These are phyloP conservation scores for Hydractinia symbiolongicarpus DNA, from an alignment of 30 jellyfish, hydroid and myxozoan genomes.

Conservation along the genomic window DNA sequence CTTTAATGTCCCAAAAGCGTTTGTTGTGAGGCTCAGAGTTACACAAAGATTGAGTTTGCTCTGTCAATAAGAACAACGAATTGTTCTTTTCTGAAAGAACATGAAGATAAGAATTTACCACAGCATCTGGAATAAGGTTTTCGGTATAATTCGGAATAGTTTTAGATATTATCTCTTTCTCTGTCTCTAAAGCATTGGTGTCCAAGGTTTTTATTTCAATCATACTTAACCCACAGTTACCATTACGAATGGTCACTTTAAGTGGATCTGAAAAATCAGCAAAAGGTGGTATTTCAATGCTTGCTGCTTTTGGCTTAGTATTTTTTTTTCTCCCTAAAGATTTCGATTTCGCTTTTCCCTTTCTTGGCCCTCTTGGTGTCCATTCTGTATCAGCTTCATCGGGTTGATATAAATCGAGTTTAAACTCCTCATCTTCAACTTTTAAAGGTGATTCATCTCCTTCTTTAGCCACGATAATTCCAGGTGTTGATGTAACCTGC, in stretches of 20 bases:
- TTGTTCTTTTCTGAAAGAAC: neutral
- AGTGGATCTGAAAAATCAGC: neutral
- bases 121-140: constrained; percentile 6
- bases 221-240: constrained; percentile 14
- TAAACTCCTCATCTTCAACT: neutral
- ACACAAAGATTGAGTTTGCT: constrained; percentile 22
- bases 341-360: constrained; percentile 7
- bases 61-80: neutral
- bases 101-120: constrained; percentile 23
- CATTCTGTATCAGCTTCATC: constrained; percentile 14
- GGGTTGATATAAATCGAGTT: neutral
- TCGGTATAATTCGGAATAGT: constrained; percentile 15
- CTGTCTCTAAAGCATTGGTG: neutral
- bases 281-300: neutral
- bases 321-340: neutral
- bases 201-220: constrained; percentile 22
- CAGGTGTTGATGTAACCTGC: constrained; percentile 27
- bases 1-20: constrained; percentile 24
- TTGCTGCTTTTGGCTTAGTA: neutral
- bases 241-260: constrained; percentile 9
- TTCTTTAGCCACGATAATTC: neutral
- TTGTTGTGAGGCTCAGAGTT: neutral
- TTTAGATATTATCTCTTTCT: neutral
- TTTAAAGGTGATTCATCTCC: neutral
- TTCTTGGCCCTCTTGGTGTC: constrained; percentile 15